Evolutionary conservation across 2,797 vertebrate species (phyloP), one percentile per base, ranked within the genome.

Genomic region (Chloroceryle inda): DNA sequence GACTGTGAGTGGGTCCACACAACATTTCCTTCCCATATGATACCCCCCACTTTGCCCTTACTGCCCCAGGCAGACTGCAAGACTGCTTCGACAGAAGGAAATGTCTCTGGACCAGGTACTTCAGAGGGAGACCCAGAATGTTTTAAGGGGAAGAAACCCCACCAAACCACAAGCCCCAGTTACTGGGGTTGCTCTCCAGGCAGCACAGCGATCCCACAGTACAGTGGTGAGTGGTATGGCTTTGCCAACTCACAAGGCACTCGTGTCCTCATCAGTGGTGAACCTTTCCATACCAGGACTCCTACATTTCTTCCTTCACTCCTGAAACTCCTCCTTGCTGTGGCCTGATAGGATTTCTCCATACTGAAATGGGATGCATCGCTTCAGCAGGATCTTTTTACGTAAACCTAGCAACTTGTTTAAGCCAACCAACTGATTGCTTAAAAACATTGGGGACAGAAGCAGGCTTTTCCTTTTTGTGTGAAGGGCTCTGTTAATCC

Each of bases 1-100:
- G 14, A 31, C 45, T 61, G 26, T 5, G 11, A 68, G 44, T 0
- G 2, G 62, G 27, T 56, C 10, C 33, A 18, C 6, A 9, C 7
- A 31, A 29, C 29, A n/a, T 42, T 63, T 85, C 64, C 52, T 67
- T 66, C 55, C 26, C 17, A 6, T 15, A 3, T 1, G 45, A 47
- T 7, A 74, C 3, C 20, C 26, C 18, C 42, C 5, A 3, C 21
- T 16, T 16, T 24, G 38, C 21, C 38, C 88, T 49, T 3, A 21
- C 35, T 31, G 26, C 47, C 45, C 29, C 38, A 23, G 33, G 13
- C 44, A 11, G 13, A 44, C 35, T 37, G 38, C 6, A 31, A 6
- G 9, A 79, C 12, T 0, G 1, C 44, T 66, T 35, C 3, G 7
- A 27, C 12, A 21, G 62, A 86, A 66, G 35, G 16, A 56, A n/a